phyloP scores from a whole-genome alignment of 2,113 vertebrate species.

The human (Homo sapiens) region GRCh38 chrX:17077001-17077500 shows the following conservation, averaged over 20 bases:
- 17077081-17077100: neutral
- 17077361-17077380: constrained; percentile 98
- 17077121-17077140: neutral
- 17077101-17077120: neutral
- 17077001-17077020: neutral
- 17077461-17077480: neutral
- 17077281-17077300: constrained; percentile 96
- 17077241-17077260: constrained; percentile 54
- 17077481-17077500: neutral
- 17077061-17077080: neutral
- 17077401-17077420: constrained; percentile 85
- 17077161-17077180: neutral
- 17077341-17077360: constrained; percentile 97
- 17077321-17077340: constrained; percentile 96
- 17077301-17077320: constrained; percentile 94
- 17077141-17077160: neutral
- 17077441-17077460: constrained; percentile 18
- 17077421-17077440: constrained; percentile 13
- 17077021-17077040: constrained; percentile 3
- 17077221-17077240: constrained; percentile 57
- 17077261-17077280: constrained; percentile 92
- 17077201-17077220: constrained; percentile 12
- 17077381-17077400: constrained; percentile 95
- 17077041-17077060: constrained; percentile 5
- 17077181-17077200: constrained; percentile 49